These are phyloP conservation scores for Clostera curtula DNA, from an alignment of 2,888 invertebrate species.

Conservation along the genomic window DNA sequence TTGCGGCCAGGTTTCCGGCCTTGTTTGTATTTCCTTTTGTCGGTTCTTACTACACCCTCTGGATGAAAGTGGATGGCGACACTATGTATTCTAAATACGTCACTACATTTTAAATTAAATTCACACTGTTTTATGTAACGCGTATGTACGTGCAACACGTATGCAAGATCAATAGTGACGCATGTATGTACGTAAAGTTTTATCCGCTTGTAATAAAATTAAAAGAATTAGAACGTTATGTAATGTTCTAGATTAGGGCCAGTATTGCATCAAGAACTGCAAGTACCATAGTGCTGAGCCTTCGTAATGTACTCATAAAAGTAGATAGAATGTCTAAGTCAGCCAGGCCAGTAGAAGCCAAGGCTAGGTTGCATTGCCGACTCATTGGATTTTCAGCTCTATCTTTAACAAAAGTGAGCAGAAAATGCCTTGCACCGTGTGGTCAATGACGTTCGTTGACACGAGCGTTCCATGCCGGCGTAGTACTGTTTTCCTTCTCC, in stretches of 20 bases:
- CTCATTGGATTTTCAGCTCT: constrained; percentile 36
- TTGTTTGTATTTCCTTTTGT: too few relatives aligned
- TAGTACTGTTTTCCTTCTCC: constrained; percentile 73
- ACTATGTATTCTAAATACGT: too few relatives aligned
- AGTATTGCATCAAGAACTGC: constrained; percentile 44
- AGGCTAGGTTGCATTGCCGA: constrained; percentile 58
- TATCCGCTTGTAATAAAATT: constrained; percentile 47
- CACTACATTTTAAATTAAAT: too few relatives aligned
- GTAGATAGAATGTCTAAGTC: constrained; percentile 76
- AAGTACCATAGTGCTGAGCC: constrained; percentile 58
- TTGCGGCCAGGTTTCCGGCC: too few relatives aligned
- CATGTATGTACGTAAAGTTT: constrained; percentile 15
- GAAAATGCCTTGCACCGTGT: constrained; percentile 25
- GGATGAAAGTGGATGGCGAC: too few relatives aligned
- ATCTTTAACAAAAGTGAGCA: constrained; percentile 22
- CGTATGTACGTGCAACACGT: too few relatives aligned
- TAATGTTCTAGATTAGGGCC: constrained; percentile 37
- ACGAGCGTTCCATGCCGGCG: constrained; percentile 70
- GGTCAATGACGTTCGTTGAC: constrained; percentile 74
- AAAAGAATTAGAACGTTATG: constrained; percentile 46
- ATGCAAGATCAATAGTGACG: too few relatives aligned
- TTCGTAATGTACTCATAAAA: constrained; percentile 71
- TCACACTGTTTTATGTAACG: too few relatives aligned
- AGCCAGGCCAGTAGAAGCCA: constrained; percentile 73
- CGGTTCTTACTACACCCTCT: too few relatives aligned